Percentiles rank a stretch among this genome's conserved stretches.
phyloP scores from a whole-genome alignment of 2,888 invertebrate species.

The Holacanthella duospinosa region DNA sequence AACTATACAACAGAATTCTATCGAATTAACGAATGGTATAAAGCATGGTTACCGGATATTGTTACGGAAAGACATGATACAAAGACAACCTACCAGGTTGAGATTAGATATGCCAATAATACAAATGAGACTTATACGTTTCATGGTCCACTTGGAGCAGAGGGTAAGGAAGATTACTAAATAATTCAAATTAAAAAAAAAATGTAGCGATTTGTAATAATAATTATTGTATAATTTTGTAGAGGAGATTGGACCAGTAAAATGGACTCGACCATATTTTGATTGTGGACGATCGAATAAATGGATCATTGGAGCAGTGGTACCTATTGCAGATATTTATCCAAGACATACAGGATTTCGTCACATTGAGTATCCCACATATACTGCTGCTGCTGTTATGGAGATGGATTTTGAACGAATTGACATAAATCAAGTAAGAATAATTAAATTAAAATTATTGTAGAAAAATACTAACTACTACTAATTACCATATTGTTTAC shows the following conservation, averaged over 20 bases:
- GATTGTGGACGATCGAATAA: slow-evolving; percentile 91
- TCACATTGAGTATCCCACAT: slow-evolving; percentile 87
- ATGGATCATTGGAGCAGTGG: slow-evolving; percentile 88
- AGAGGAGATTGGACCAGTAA: slow-evolving; percentile 81
- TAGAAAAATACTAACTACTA: no score
- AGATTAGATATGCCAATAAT: slow-evolving; percentile 85
- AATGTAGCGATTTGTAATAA: slow-evolving; percentile 56
- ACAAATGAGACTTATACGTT: slow-evolving; percentile 94
- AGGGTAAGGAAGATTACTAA: no score
- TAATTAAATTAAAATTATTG: no score
- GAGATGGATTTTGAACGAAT: slow-evolving; percentile 94
- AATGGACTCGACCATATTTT: slow-evolving; percentile 89
- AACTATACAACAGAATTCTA: slow-evolving; percentile 88
- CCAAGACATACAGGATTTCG: slow-evolving; percentile 85
- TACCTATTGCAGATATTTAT: slow-evolving; percentile 90
- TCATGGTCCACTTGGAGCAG: slow-evolving; percentile 68
- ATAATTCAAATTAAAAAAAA: background rate
- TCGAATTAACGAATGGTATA: slow-evolving; percentile 85
- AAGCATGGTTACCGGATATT: slow-evolving; percentile 78
- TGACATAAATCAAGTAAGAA: slow-evolving; percentile 95
- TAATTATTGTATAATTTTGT: background rate
- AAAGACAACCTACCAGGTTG: slow-evolving; percentile 85
- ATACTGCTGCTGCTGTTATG: slow-evolving; percentile 80
- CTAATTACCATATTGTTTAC: no score
- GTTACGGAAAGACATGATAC: slow-evolving; percentile 67